These are phyloP conservation scores for Halichoeres trimaculatus DNA, from an alignment of 2,113 vertebrate species.

Conservation along the genomic window DNA sequence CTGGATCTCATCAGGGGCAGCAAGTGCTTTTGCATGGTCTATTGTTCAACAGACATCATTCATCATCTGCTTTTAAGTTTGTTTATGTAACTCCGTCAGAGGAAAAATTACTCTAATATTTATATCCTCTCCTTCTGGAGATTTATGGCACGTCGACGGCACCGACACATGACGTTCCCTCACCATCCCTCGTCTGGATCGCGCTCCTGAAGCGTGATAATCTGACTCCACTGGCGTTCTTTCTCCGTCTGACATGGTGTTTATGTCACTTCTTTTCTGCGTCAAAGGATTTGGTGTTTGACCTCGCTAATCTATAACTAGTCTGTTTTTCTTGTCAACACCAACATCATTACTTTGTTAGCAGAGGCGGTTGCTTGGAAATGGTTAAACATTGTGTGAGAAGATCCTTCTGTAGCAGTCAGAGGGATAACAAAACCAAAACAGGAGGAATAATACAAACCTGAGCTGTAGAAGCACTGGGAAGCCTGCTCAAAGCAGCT, in stretches of 20 bases:
- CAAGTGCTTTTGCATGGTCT: slow-evolving; percentile 63
- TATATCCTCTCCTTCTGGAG: slow-evolving; percentile 37
- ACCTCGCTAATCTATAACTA: neutral
- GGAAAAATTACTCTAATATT: slow-evolving; percentile 62
- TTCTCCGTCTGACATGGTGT: neutral
- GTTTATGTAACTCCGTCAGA: slow-evolving; percentile 58
- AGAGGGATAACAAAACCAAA: too few species aligned
- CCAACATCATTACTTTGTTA: too few species aligned
- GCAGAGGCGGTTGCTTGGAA: too few species aligned
- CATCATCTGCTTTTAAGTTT: slow-evolving; percentile 64
- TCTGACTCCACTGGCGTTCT: slow-evolving; percentile 1
- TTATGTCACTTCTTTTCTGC: neutral
- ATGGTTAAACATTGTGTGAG: too few species aligned
- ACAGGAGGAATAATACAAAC: too few species aligned
- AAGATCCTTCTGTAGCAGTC: too few species aligned
- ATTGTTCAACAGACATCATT: slow-evolving; percentile 64
- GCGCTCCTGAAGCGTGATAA: neutral
- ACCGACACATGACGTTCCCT: slow-evolving; percentile 6
- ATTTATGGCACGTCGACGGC: slow-evolving; percentile 41
- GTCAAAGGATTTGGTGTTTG: neutral
- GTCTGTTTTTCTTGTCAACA: neutral
- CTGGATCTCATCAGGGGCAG: slow-evolving; percentile 66
- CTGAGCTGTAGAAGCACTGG: too few species aligned
- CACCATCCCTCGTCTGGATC: too few species aligned
- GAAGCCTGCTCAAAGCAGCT: too few species aligned